Evolutionary conservation across 2,797 vertebrate species (phyloP), one percentile per base, ranked within the genome.

Genomic region (Podargus strigoides): DNA sequence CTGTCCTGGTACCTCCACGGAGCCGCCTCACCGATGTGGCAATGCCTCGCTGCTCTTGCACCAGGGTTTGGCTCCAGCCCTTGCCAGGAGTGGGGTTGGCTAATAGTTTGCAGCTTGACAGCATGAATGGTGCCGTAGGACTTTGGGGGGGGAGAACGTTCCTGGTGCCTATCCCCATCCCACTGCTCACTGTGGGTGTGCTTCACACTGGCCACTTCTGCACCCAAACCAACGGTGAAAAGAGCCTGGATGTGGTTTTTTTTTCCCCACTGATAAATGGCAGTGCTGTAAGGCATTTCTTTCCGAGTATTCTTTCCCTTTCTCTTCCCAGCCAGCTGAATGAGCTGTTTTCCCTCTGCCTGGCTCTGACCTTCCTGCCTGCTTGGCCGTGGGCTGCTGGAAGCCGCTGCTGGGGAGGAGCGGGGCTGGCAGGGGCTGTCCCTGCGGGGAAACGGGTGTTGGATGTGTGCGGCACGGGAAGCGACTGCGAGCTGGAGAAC

Each of bases 231-330:
- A 3, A 7, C 0, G 0, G 2, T 82, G 89, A 26, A 69, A 81
- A 87, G 78, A 73, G 37, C 84, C 47, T 84, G 80, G 56, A 3
- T 83, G 1, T 28, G 15, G 13, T 18, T 15, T 58, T 30, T 63
- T 39, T 72, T 63, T 69, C 46, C 32, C 17, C 52, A 20, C 63
- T 86, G 93, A 50, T 87, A 68, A 58, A 28, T 0, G 1, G 83
- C 67, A 60, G 52, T 42, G 74, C 74, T 82, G 67, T n/a, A 46
- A 90, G 86, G 52, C 70, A 41, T 94, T 94, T 91, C 85, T 95
- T 96, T 95, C 95, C 64, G 58, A 77, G 84, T 97, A 92, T 95
- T 97, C 94, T 95, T 92, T 85, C 92, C 60, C 80, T 91, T 93
- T 94, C 89, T 95, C 87, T 93, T 88, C 81, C 77, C 4, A 1